phyloP scores from a whole-genome alignment of 2,113 vertebrate species.

The Poecilia latipinna region DNA sequence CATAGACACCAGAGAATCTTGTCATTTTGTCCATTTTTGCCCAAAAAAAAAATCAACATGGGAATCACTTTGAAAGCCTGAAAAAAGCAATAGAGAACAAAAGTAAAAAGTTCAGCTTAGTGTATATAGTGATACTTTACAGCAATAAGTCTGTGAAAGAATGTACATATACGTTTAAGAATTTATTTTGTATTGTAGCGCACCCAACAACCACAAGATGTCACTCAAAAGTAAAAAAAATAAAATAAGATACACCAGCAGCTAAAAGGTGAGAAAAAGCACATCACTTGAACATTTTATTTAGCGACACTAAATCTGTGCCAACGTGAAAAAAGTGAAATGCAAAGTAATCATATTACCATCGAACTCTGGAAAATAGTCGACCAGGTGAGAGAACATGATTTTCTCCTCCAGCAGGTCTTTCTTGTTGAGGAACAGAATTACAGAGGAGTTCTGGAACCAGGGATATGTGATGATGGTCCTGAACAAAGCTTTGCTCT shows the following conservation, averaged over 20 bases:
- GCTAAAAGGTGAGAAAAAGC: background rate
- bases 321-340: background rate
- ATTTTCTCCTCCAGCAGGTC: constrained; percentile 97
- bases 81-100: background rate
- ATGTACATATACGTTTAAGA: background rate
- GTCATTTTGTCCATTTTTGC: too few species aligned
- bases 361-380: constrained; percentile 96
- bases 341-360: constrained; percentile 75
- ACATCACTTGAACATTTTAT: background rate
- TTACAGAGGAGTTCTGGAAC: constrained; percentile 97
- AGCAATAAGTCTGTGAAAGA: background rate
- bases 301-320: background rate
- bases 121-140: too few species aligned
- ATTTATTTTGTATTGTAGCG: constrained; percentile 41
- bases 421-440: constrained; percentile 97
- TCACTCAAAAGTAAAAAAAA: constrained; percentile 37
- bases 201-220: constrained; percentile 64
- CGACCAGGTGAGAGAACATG: constrained; percentile 92
- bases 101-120: background rate
- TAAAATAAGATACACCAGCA: background rate
- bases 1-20: too few species aligned
- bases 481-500: constrained; percentile 95
- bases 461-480: constrained; percentile 97
- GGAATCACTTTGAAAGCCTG: background rate
- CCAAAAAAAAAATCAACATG: too few species aligned